These are phyloP conservation scores for Eupeodes latifasciatus DNA, from an alignment of 2,888 invertebrate genomes.

Conservation along the genomic window DNA sequence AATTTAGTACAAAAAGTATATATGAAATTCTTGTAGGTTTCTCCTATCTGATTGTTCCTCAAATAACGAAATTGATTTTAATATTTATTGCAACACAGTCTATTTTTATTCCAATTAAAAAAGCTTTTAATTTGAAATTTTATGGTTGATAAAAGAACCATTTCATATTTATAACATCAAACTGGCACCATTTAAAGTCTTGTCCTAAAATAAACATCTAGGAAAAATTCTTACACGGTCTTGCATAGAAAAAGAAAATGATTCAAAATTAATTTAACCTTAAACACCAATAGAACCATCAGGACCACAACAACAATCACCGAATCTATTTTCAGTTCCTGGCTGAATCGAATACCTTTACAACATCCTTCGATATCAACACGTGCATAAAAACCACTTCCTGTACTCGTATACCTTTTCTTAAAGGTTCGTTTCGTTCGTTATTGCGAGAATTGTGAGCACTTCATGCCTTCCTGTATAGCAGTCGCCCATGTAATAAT, in stretches of 20 bases:
- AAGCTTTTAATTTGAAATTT: conserved; percentile 14
- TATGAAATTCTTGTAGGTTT: too few relatives aligned
- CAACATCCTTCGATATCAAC: conserved; percentile 41
- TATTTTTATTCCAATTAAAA: conserved; percentile 11
- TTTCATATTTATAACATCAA: conserved; percentile 5
- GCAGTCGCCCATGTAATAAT: conserved; percentile 30
- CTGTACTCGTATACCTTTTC: conserved; percentile 49
- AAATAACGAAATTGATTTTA: too few relatives aligned
- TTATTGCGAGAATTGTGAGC: conserved; percentile 48
- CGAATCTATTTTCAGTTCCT: conserved; percentile 26
- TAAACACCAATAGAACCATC: not conserved
- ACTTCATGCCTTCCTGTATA: conserved; percentile 47
- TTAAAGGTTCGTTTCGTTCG: conserved; percentile 31
- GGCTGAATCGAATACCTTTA: conserved; percentile 20
- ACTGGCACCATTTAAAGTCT: not conserved
- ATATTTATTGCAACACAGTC: not conserved
- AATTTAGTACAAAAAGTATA: too few relatives aligned
- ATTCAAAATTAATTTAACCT: conserved; percentile 33
- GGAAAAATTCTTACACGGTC: not conserved
- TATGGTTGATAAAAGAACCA: not conserved
- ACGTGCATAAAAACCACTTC: conserved; percentile 62
- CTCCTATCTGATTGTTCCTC: too few relatives aligned
- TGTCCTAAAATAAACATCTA: not conserved
- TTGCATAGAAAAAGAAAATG: not conserved
- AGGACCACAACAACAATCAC: conserved; percentile 36